These are phyloP conservation scores for Ceuthmochares aereus DNA, from an alignment of 2,113 vertebrate species.

Conservation along the genomic window DNA sequence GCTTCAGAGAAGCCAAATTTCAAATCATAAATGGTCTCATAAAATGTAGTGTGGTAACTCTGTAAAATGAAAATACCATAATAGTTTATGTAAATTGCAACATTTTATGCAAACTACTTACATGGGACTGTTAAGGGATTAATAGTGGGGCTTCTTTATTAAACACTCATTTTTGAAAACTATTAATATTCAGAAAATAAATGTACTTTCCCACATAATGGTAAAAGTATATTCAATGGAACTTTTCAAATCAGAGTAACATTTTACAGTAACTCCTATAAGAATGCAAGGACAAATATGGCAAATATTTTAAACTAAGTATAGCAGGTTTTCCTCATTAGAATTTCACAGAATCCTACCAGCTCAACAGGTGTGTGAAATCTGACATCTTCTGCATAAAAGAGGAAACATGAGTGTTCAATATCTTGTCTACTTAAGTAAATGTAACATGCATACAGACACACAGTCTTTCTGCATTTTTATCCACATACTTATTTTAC, in stretches of 20 bases:
- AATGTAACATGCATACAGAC: background rate
- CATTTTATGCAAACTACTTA: constrained; percentile 26
- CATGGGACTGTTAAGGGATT: constrained; percentile 23
- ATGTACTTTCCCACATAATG: background rate
- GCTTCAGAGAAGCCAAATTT: constrained; percentile 30
- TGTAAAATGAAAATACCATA: constrained; percentile 28
- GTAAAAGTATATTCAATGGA: background rate
- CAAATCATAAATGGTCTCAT: constrained; percentile 7
- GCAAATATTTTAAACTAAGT: background rate
- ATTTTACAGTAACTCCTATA: background rate
- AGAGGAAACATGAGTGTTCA: background rate
- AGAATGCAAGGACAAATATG: background rate
- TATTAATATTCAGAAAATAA: background rate
- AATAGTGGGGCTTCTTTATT: constrained; percentile 32
- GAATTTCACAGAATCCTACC: background rate
- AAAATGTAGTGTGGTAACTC: constrained; percentile 24
- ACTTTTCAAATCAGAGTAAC: background rate
- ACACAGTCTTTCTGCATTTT: background rate
- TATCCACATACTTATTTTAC: background rate
- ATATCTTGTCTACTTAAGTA: background rate
- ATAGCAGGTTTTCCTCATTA: background rate
- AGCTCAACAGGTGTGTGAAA: background rate
- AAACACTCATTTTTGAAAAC: constrained; percentile 9
- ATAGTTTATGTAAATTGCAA: constrained; percentile 23
- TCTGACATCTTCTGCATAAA: background rate